phyloP scores from a whole-genome alignment of 2,113 vertebrate species.

The Indri indri region DNA sequence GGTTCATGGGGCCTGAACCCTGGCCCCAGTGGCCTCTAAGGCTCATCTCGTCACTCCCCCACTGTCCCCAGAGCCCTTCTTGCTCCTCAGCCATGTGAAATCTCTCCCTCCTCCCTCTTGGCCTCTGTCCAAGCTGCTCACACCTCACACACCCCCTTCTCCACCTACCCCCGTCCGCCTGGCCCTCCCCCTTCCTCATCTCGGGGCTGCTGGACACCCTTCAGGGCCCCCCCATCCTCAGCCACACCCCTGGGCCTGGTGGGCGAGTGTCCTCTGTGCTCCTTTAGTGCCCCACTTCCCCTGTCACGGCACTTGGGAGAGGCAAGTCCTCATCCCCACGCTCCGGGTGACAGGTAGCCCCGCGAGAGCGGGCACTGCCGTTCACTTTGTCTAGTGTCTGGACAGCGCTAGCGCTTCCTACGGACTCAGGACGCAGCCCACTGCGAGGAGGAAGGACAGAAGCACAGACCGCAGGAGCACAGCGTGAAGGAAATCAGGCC shows the following conservation, averaged over 20 bases:
- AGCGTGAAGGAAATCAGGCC: not conserved
- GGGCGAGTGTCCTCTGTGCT: not conserved
- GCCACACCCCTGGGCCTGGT: not conserved
- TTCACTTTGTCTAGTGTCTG: too few relatives aligned
- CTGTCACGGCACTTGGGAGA: not conserved
- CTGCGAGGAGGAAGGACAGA: not conserved
- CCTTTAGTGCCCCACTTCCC: not conserved
- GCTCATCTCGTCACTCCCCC: not conserved
- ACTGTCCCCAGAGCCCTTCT: not conserved
- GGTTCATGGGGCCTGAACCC: not conserved
- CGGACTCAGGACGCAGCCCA: not conserved
- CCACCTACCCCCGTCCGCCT: not conserved
- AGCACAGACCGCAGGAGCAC: not conserved
- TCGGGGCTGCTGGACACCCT: accelerated
- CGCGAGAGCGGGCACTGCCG: accelerated
- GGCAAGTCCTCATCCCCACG: not conserved
- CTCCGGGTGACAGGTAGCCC: not conserved
- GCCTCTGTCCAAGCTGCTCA: not conserved
- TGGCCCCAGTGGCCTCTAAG: not conserved
- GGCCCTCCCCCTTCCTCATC: too few relatives aligned
- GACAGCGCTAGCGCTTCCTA: not conserved
- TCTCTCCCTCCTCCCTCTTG: not conserved
- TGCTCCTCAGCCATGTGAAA: too few relatives aligned
- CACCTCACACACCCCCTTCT: not conserved
- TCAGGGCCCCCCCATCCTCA: not conserved